A percentile compares a stretch with the other conserved stretches of the same genome.
Conservation (phyloP, 2,113 vertebrate species). For the Myxocyprinus asiaticus region DNA sequence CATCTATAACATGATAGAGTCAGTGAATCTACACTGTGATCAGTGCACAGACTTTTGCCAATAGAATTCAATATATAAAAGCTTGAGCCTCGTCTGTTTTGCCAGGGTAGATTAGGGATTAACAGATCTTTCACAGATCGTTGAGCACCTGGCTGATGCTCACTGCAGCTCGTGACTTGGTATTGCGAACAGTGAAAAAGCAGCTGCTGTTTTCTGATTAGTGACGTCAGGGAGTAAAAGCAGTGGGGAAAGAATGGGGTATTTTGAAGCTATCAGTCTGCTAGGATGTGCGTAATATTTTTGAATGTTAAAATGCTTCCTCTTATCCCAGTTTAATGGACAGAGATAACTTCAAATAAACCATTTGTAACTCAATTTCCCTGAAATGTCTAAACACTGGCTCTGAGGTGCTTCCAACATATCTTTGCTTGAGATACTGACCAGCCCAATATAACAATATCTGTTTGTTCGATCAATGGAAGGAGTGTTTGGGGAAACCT, state of each 20-base stretch:
- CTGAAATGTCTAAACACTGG: too few relatives aligned
- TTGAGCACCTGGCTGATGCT: background rate
- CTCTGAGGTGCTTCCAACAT: too few relatives aligned
- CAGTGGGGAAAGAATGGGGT: background rate
- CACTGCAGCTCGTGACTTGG: background rate
- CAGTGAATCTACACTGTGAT: background rate
- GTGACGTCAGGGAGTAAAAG: background rate
- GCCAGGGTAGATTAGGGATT: constrained; percentile 8
- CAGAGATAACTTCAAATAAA: too few relatives aligned
- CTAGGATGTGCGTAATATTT: too few relatives aligned
- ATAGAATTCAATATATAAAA: background rate
- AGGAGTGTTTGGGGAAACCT: too few relatives aligned
- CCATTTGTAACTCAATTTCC: too few relatives aligned
- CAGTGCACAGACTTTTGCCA: background rate
- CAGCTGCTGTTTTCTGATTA: background rate
- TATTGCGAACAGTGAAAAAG: background rate
- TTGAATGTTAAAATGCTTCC: too few relatives aligned
- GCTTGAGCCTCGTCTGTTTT: background rate
- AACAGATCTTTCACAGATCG: background rate
- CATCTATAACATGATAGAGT: background rate
- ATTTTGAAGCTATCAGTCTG: too few relatives aligned
- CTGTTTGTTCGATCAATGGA: too few relatives aligned
- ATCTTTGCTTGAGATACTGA: too few relatives aligned
- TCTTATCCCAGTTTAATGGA: background rate
- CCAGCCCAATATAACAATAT: too few relatives aligned